Percentiles rank a stretch among this genome's conserved stretches.
Conservation (phyloP, 1,140 invertebrate species). For the Lepidurus couesii region DNA sequence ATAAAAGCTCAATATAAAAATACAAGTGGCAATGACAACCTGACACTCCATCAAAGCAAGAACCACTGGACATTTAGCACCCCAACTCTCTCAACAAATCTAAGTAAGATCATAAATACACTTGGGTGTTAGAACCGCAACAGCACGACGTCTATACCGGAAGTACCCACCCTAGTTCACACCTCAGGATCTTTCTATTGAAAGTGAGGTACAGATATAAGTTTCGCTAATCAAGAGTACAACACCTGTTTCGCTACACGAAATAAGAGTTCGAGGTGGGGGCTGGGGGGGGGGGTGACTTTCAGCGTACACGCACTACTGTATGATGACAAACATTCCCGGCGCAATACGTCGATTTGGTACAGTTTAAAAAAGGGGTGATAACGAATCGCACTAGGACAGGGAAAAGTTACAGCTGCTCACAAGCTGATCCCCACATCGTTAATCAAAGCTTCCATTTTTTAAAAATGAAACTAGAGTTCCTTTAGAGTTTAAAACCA, state of each 20-base stretch:
- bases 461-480: background rate
- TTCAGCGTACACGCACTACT: too few relatives aligned
- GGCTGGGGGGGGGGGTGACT: too few relatives aligned
- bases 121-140: background rate
- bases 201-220: too few relatives aligned
- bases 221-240: too few relatives aligned
- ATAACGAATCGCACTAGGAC: background rate
- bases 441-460: background rate
- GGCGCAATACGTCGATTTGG: too few relatives aligned
- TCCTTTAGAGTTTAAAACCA: background rate
- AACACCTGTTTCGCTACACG: too few relatives aligned
- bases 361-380: background rate
- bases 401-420: constrained; percentile 12
- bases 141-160: too few relatives aligned
- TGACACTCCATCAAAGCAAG: too few relatives aligned
- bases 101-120: background rate
- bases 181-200: too few relatives aligned
- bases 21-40: constrained; percentile 1
- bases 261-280: too few relatives aligned
- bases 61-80: background rate
- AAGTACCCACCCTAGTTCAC: too few relatives aligned
- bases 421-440: background rate
- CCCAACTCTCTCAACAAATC: background rate
- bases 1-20: background rate
- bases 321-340: too few relatives aligned